Evolutionary conservation across 2,113 vertebrate species (phyloP).

Genomic region (Dicentrarchus labrax): DNA sequence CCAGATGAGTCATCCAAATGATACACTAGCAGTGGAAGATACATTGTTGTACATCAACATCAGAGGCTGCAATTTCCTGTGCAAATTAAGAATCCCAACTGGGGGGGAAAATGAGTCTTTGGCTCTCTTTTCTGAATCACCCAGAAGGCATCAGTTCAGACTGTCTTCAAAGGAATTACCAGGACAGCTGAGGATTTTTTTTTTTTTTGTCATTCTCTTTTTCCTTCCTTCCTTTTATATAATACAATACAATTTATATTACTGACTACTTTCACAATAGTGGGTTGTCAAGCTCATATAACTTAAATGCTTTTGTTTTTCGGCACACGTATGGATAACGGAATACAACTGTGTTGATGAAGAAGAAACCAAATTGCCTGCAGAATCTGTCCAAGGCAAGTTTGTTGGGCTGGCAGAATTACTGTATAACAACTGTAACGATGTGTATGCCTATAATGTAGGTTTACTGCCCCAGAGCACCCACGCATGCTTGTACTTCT

Average conservation of each 20-base stretch:
- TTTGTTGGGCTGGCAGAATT: background rate
- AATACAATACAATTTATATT: too few relatives aligned
- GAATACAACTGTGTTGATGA: background rate
- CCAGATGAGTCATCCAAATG: constrained; percentile 14
- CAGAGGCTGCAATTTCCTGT: constrained; percentile 42
- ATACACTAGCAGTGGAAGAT: background rate
- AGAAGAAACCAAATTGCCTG: background rate
- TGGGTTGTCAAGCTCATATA: background rate
- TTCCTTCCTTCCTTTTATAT: background rate
- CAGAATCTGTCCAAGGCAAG: background rate
- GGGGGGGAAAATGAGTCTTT: background rate
- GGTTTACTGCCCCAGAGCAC: background rate
- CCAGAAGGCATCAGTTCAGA: background rate
- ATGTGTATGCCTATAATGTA: background rate
- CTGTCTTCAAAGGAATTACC: constrained; percentile 24
- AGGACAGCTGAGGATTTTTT: background rate
- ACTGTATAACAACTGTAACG: background rate
- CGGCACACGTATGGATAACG: background rate
- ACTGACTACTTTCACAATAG: background rate
- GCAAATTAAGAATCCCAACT: constrained; percentile 38
- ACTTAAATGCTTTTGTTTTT: background rate
- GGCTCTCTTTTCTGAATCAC: background rate
- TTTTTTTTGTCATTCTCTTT: background rate
- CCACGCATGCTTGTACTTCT: background rate
- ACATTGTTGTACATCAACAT: constrained; percentile 13